Percentiles rank a stretch among this genome's conserved stretches.
Evolutionary conservation across 2,797 vertebrate species (phyloP).

Genomic region (Naso thynnoides): DNA sequence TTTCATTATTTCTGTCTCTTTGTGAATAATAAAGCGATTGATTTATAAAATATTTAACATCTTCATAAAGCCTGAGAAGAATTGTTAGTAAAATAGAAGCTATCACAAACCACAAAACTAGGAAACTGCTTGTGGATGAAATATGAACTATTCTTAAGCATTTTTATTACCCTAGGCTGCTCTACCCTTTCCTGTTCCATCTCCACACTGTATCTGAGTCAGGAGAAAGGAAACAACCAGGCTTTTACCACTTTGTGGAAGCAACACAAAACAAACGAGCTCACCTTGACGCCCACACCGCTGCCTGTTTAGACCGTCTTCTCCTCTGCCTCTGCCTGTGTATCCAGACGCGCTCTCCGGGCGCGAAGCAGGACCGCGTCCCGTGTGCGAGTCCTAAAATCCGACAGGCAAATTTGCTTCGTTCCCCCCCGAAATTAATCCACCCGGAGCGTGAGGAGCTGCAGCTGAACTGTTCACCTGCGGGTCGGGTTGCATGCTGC

Average conservation of each 20-base stretch:
- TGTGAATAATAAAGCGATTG: too few species aligned
- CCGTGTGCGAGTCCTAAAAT: not conserved
- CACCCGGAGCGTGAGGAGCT: not conserved
- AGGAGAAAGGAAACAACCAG: not conserved
- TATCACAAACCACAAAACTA: not conserved
- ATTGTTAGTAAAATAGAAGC: not conserved
- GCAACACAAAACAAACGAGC: constrained; percentile 15
- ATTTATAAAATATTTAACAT: too few species aligned
- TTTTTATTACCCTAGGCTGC: not conserved
- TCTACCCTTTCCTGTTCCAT: not conserved
- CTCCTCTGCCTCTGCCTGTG: constrained; percentile 11
- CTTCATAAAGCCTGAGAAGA: too few species aligned
- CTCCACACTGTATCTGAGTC: not conserved
- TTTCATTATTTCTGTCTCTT: not conserved
- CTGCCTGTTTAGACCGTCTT: constrained; percentile 12
- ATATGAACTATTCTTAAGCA: not conserved
- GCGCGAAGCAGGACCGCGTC: constrained; percentile 21
- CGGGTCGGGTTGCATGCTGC: constrained; percentile 54
- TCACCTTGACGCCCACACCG: constrained; percentile 56
- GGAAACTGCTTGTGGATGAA: not conserved
- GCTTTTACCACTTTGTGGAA: not conserved
- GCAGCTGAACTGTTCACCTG: constrained; percentile 61
- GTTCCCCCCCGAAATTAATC: not conserved
- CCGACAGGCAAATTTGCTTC: not conserved
- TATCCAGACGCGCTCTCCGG: constrained; percentile 25